Base-by-base conservation (phyloP, 2,113 vertebrate species). In the Ophthalmolycus amberensis region DNA sequence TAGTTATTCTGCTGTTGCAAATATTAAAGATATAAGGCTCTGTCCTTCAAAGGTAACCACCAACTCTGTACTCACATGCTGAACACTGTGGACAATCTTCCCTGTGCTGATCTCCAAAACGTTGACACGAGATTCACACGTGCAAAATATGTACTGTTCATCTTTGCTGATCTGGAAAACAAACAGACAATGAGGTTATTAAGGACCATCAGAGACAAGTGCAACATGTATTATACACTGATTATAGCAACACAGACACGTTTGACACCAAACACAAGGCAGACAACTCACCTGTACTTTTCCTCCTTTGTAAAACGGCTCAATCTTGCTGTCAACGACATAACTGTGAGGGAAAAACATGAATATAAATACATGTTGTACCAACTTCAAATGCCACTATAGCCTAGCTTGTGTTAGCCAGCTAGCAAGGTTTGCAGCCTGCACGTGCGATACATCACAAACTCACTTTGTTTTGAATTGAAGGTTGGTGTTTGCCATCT, bases 301-400 rank as follows among this genome's bases (percentile, higher is more conserved):
- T 1, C 98, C 98, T 44, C 98, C 98, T 82, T 97, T 99, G 93
- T 99, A 99, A 94, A 99, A 99, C 3, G 98, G 97, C 25, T 99
- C 97, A 1, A 99, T 97, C 65, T 91, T 98, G 85, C 94, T 95
- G 37, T 93, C 95, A 22, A 94, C 92, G 0, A 92, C 93, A 67
- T 97, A 99, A 90, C 98, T 99, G 77, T 0, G 87, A 79, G 22
- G n/a, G 6, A 34, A 87, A 0, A 46, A 52, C 40, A 71, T 20
- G 40, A 60, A 67, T 0, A 46, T 29, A 15, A 59, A 14, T n/a
- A 37, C 56, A 1, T 52, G 6, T 22, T 15, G 14, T 2, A 22
- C 12, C 14, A 18, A 34, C 11, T 64, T 68, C 20, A 8, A 27
- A 16, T 77, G 32, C 71, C 65, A 79, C 20, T 9, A 71, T 87